Evolutionary conservation across 2,888 invertebrate species (phyloP), one percentile per base, ranked within the genome.

Genomic region (Drosophila prolongata): DNA sequence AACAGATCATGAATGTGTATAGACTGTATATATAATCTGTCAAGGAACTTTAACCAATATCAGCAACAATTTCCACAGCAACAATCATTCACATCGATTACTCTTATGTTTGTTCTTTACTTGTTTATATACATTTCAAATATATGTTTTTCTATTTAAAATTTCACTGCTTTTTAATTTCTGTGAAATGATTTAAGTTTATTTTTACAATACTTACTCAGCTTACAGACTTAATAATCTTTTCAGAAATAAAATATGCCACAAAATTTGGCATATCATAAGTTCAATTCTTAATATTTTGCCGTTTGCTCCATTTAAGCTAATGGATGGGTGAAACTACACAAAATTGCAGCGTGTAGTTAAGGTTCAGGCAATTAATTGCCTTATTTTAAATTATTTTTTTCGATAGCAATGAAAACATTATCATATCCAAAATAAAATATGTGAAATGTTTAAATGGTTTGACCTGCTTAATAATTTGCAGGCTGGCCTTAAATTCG

Each of bases 21-120:
- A 69, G 70, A 46, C 60, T 70, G 70, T 70, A 54, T 35, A 66
- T 56, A 59, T 37, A 19, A 27, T 27, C n/a, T 44, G 10, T n/a
- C 38, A 19, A 69, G 53, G 55, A 60, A 40, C 54, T 60, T 52
- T 1, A 49, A 50, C 38, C 55, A 58, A 47, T 53, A 62, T 60
- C 66, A 60, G 66, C 66, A 59, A 65, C 64, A 40, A 56, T 52
- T 60, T 60, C 43, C 62, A 70, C 71, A 70, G 62, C 70, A 69
- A 56, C 61, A 70, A 49, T 61, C 70, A 70, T 60, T 69, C 55
- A 57, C 62, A 71, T 70, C 53, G 30, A 53, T 69, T 66, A 52
- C 3, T 34, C 13, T 6, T 49, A 1, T 19, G 27, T 68, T 70
- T 13, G 34, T 58, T 43, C n/a, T 24, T 46, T 50, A 49, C 54